Evolutionary conservation across 2,888 invertebrate genomes (phyloP).

Genomic region (Ormyrus nitidulus): DNA sequence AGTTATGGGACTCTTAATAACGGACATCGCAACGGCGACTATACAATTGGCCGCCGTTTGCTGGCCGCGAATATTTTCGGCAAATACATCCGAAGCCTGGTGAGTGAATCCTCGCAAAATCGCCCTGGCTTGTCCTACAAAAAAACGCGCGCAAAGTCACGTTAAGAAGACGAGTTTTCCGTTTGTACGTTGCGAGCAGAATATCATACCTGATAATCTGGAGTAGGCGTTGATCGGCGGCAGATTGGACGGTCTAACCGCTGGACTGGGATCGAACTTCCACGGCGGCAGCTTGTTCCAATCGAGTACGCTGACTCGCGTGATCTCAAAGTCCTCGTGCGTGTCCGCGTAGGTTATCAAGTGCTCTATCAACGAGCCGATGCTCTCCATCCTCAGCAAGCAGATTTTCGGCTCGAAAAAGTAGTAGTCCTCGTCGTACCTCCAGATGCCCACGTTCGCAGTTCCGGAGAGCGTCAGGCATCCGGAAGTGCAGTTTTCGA

Average conservation of each 20-base stretch:
- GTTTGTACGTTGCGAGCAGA: not conserved
- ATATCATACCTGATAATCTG: constrained; percentile 59
- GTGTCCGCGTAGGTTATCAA: constrained; percentile 56
- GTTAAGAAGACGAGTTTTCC: not conserved
- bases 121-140: constrained; percentile 64
- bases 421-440: constrained; percentile 61
- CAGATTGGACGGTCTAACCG: constrained; percentile 66
- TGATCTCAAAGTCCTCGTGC: constrained; percentile 68
- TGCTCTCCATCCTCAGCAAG: constrained; percentile 62
- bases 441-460: constrained; percentile 66
- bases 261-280: constrained; percentile 68
- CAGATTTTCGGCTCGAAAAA: constrained; percentile 64
- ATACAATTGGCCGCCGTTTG: constrained; percentile 70
- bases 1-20: constrained; percentile 68
- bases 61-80: constrained; percentile 62
- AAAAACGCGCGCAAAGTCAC: not conserved
- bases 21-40: constrained; percentile 67
- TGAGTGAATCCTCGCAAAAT: constrained; percentile 66
- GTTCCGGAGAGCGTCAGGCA: constrained; percentile 59
- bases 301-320: constrained; percentile 66
- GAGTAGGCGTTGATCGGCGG: constrained; percentile 70
- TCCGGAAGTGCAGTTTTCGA: constrained; percentile 62
- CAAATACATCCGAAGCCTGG: constrained; percentile 66
- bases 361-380: constrained; percentile 56
- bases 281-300: constrained; percentile 66